Conservation (phyloP, 2,797 vertebrate species). For the Thunnus albacares region DNA sequence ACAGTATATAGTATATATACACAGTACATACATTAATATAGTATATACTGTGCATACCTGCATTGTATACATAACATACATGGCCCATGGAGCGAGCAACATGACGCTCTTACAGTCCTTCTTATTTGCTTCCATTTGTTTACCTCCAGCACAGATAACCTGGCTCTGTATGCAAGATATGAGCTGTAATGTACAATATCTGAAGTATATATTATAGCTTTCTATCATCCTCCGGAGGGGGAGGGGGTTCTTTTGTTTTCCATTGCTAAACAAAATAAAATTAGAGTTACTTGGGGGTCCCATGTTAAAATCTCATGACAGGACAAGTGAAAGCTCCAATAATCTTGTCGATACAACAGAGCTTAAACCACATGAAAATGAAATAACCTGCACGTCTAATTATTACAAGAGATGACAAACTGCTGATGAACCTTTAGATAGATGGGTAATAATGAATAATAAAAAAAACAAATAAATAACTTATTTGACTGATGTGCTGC, state of each 20-base stretch:
- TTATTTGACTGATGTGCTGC: background rate
- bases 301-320: background rate
- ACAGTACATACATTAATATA: too few relatives aligned
- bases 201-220: conserved; percentile 11
- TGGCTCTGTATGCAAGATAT: background rate
- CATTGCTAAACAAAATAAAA: conserved; percentile 18
- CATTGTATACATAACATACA: background rate
- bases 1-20: background rate
- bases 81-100: conserved; percentile 70
- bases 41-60: background rate
- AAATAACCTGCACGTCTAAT: background rate
- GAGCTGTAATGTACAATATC: conserved; percentile 5
- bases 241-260: background rate
- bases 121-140: conserved; percentile 29
- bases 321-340: background rate
- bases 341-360: conserved; percentile 11
- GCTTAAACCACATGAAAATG: conserved; percentile 8
- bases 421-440: background rate
- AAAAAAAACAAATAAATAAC: background rate
- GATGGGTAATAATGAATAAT: background rate
- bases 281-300: background rate
- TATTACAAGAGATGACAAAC: background rate
- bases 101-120: conserved; percentile 64
- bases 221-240: background rate
- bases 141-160: conserved; percentile 5